Evolutionary conservation across 2,113 vertebrate species (phyloP), one percentile per base, ranked within the genome.

Genomic region (Ia io): DNA sequence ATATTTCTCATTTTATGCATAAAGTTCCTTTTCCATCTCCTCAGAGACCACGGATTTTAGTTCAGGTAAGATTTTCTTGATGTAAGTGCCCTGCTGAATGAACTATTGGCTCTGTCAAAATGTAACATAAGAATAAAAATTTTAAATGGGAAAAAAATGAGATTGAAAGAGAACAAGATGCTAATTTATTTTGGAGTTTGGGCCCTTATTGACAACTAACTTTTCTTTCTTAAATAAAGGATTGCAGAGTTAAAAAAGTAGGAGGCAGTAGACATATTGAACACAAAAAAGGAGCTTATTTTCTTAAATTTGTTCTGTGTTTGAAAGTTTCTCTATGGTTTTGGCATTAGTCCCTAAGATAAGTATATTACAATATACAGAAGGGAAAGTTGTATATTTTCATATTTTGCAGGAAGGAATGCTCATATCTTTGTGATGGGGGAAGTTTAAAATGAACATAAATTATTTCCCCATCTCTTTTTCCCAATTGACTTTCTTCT

Each of bases 1-100:
- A 99, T 97, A 99, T 99, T 98, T 99, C 99, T 87, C 99, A 99
- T 98, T 99, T 99, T 98, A 99, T 99, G 99, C 99, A 99, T 98
- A 99, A 99, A 96, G 99, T 99, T 97, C 99, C 99, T 79, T 99
- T 99, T 97, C 99, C 99, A 79, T 99, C 99, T 71, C 99, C 98
- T 95, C 99, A 99, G 97, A 99, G 99, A 96, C 99, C 99, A 91
- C 99, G 99, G 95, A 99, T 99, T 97, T 98, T 99, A 49, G 99
- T 99, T 92, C 99, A 99, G 99, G 99, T 99, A 97, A 98, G 98
- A 32, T 61, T 90, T 95, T 90, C 77, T 94, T 95, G 28, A 59
- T 95, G 4, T 49, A 77, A 84, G 9, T 40, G 10, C 17, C 11
- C 18, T 49, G 3, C 53, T 92, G 61, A 79, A 47, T 91, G 40